These are phyloP conservation scores for Miniopterus natalensis DNA, from an alignment of 2,113 vertebrate genomes.

Conservation along the genomic window DNA sequence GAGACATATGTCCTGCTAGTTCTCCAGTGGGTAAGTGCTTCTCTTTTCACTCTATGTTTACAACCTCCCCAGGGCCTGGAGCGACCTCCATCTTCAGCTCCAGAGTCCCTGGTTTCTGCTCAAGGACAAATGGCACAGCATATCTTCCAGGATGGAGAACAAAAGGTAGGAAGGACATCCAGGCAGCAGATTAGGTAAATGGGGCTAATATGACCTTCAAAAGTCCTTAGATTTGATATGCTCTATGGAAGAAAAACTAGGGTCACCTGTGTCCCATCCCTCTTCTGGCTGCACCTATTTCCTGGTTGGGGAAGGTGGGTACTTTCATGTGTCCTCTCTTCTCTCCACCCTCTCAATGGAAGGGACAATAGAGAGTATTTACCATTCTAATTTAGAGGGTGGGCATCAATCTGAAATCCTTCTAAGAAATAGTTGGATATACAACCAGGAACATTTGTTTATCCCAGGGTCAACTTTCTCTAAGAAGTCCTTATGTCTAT, in stretches of 20 bases:
- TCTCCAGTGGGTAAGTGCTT: not conserved
- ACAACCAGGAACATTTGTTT: not conserved
- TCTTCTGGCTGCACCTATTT: not conserved
- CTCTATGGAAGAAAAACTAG: not conserved
- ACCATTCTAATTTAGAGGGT: not conserved
- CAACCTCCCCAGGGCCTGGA: not conserved
- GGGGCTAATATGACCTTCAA: not conserved
- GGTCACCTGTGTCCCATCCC: not conserved
- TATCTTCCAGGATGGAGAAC: slow-evolving; percentile 2
- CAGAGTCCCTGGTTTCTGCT: not conserved
- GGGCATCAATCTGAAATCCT: not conserved
- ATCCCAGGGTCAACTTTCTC: not conserved
- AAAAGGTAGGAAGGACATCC: not conserved
- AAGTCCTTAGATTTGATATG: not conserved
- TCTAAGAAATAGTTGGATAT: not conserved
- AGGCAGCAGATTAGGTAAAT: slow-evolving; percentile 50
- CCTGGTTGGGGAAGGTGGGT: not conserved
- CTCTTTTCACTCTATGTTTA: not conserved
- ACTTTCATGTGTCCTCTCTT: not conserved
- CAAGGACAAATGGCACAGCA: slow-evolving; percentile 47
- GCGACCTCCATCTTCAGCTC: slow-evolving; percentile 55
- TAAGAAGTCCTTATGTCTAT: not conserved
- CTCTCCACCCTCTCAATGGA: not conserved
- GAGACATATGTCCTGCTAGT: not conserved
- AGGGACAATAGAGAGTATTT: not conserved